Evolutionary conservation across 30 jellyfish, hydroid and myxozoan genomes (phyloP).

Genomic region (Pelagia noctiluca): DNA sequence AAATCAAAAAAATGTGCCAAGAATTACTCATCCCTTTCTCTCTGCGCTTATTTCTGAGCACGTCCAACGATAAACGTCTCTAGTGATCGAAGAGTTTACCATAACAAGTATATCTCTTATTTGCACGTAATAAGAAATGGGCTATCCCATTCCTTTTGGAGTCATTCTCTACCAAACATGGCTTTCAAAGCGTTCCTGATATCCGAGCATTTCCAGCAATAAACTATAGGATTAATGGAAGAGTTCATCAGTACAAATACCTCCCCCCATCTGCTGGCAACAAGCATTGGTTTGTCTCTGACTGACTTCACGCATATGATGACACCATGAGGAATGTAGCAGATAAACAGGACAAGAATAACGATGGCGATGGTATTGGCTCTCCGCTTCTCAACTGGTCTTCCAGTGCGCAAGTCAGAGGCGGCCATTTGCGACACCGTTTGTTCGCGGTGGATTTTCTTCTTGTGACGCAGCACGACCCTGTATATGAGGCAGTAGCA

Average conservation of each 20-base stretch:
- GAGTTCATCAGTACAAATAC: constrained; percentile 38
- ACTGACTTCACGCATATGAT: constrained; percentile 36
- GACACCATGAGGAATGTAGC: constrained; percentile 70
- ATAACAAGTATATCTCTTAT: too few relatives aligned
- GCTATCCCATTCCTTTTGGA: too few relatives aligned
- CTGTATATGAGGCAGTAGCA: constrained; percentile 63
- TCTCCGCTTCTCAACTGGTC: constrained; percentile 56
- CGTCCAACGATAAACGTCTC: too few relatives aligned
- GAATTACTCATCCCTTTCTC: too few relatives aligned
- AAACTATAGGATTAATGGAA: constrained; percentile 51
- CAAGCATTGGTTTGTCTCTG: not conserved
- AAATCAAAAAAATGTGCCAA: too few relatives aligned
- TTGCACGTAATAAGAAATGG: too few relatives aligned
- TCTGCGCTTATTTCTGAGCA: too few relatives aligned
- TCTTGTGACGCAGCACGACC: constrained; percentile 66
- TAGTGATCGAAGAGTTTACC: too few relatives aligned
- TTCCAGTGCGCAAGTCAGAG: constrained; percentile 9
- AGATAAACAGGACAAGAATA: constrained; percentile 38
- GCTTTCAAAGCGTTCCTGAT: constrained; percentile 45
- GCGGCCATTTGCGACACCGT: constrained; percentile 51
- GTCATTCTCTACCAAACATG: not conserved
- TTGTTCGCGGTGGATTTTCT: constrained; percentile 45
- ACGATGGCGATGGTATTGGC: constrained; percentile 63
- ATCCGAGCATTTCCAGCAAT: constrained; percentile 53
- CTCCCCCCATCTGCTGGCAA: constrained; percentile 46